Base-by-base conservation (phyloP, 2,113 vertebrate genomes). In the Menura novaehollandiae region DNA sequence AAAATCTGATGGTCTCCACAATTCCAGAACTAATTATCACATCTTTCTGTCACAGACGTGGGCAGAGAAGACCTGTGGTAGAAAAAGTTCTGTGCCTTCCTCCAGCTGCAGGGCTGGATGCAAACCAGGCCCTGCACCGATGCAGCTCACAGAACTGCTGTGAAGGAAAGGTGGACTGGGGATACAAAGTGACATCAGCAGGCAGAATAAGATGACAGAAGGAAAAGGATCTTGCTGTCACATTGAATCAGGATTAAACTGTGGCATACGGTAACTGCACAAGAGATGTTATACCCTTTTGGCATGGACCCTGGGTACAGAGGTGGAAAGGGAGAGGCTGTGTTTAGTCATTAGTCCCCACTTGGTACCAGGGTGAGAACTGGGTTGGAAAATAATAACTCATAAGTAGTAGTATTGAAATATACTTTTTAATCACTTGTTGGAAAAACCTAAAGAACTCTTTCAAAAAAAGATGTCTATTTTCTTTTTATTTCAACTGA, bases 171-270 rank as follows among this genome's bases (percentile, higher is more conserved):
- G 83, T 63, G 35, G 46, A 4, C 49, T 82, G 68, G 52, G 80
- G 47, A 64, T 83, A 69, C 1, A 0, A 44, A 84, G 35, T 22
- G 44, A 56, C 44, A 92, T 68, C 88, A 90, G 81, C 49, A 76
- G n/a, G 67, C 62, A 77, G 46, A 82, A 71, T 21, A 69, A 81
- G 63, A 82, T 33, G 69, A 89, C 89, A 95, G 85, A 91, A 91
- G 88, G 85, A 86, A 89, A 88, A 82, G 37, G 28, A 53, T n/a
- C 49, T 77, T 64, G 60, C 55, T 96, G 93, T 85, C 93, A 94
- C 80, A 75, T 27, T 60, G 52, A 95, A 85, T 97, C 68, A 92
- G 66, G 60, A 82, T 93, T 94, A 86, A 91, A 78, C 37, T 20
- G 30, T 47, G 37, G 55, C 81, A 90, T 85, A 80, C 71, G 84